Base-by-base conservation (phyloP, 2,888 invertebrate species). In the Dynastes tityus region DNA sequence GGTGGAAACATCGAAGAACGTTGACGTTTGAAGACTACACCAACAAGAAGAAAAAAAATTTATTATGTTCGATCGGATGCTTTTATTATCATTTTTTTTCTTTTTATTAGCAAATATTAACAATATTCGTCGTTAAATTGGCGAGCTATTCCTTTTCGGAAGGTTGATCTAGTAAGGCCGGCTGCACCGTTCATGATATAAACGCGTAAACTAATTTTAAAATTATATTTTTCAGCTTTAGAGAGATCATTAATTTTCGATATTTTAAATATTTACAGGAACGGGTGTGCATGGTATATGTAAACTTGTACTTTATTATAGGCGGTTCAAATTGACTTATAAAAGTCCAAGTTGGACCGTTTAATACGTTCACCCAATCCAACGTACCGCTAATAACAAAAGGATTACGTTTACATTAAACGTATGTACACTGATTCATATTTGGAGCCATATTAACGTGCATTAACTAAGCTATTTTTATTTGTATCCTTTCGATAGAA, bases 241-340 rank as follows among this genome's bases (percentile, higher is more conserved):
- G 73, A 74, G 61, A 27, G 61, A 74, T 74, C 74, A 78, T 78
- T 74, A 78, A 78, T 78, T 77, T 77, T 74, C 78, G 78, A 65
- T 70, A 78, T 65, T 78, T 78, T 78, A 78, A 78, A 78, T 78
- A 78, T 78, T 78, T 78, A 78, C 78, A 37, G 78, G 40, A 74
- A 27, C 73, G 27, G 32, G 29, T 74, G 29, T 74, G 73, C 45
- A 61, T 74, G 73, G 73, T 61, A 74, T 61, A 61, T 74, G 61
- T 74, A 74, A 74, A 61, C 73, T 45, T 74, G 27, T 61, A 74
- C 73, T 74, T 61, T 74, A 74, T 74, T 74, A 74, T 61, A 74
- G 45, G 45, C 61, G 61, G 73, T 13, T 74, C 61, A 61, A 61
- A 74, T 74, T 61, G 73, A 74, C 73, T 74, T 74, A 74, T 49